phyloP scores from a whole-genome alignment of 2,113 vertebrate genomes.

The Labeo catla region DNA sequence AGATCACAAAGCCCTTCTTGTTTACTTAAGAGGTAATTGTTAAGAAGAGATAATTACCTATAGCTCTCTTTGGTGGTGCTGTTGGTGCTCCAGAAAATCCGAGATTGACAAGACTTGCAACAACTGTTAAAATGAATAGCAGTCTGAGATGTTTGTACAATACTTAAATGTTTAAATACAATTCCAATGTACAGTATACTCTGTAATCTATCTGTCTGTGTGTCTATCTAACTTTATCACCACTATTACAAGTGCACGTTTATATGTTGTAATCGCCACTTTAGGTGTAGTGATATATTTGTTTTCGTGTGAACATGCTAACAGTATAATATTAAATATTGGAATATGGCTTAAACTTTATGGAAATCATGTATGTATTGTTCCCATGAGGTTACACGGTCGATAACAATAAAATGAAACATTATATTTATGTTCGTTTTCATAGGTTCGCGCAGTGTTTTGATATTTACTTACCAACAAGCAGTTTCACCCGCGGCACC shows the following conservation, averaged over 20 bases:
- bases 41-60: conserved; percentile 77
- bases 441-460: neutral
- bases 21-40: neutral
- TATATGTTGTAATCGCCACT: neutral
- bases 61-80: conserved; percentile 81
- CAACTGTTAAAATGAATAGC: conserved; percentile 75
- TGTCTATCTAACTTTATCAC: neutral
- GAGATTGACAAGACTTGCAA: conserved; percentile 87
- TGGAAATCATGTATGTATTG: neutral
- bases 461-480: conserved; percentile 80
- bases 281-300: neutral
- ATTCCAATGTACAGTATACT: neutral
- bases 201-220: neutral
- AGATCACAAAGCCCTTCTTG: neutral
- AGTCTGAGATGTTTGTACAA: neutral
- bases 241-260: neutral
- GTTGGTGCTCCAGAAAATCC: conserved; percentile 80
- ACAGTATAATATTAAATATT: neutral
- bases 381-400: neutral
- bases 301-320: neutral
- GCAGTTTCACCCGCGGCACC: conserved; percentile 83
- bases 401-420: neutral
- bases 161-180: neutral
- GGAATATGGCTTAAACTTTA: neutral
- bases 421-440: neutral